These are phyloP conservation scores for Morpho deidamia DNA, from an alignment of 2,888 invertebrate species.

Conservation along the genomic window DNA sequence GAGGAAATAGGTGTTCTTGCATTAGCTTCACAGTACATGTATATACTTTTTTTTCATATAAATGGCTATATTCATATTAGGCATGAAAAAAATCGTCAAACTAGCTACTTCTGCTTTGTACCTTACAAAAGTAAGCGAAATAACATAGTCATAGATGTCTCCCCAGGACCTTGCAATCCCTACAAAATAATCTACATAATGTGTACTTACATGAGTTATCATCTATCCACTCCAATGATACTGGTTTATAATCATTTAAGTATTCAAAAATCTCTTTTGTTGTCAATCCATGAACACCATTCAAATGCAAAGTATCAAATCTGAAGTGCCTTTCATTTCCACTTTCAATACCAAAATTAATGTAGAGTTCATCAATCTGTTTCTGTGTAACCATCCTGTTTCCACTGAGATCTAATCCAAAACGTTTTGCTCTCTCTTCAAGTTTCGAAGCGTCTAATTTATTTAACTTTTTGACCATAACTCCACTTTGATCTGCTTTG, in stretches of 20 bases:
- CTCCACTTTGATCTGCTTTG: conserved; percentile 52
- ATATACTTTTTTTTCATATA: too few species aligned
- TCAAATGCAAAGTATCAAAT: conserved; percentile 85
- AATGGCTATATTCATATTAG: too few species aligned
- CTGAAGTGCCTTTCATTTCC: conserved; percentile 81
- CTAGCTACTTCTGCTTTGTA: too few species aligned
- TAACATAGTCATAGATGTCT: too few species aligned
- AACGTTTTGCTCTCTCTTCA: conserved; percentile 65
- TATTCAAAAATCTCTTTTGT: conserved; percentile 89
- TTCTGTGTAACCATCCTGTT: conserved; percentile 60
- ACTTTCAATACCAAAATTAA: conserved; percentile 64
- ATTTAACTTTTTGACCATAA: conserved; percentile 52
- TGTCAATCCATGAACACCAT: conserved; percentile 86
- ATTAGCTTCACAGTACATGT: too few species aligned
- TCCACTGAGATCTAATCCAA: conserved; percentile 65
- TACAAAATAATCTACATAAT: background rate
- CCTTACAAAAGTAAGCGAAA: too few species aligned
- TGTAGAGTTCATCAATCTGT: conserved; percentile 68
- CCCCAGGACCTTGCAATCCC: too few species aligned
- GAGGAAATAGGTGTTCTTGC: too few species aligned
- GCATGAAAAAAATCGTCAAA: too few species aligned
- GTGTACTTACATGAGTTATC: conserved; percentile 83
- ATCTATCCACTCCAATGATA: conserved; percentile 89
- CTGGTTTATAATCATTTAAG: conserved; percentile 86
- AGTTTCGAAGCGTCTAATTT: conserved; percentile 63